A percentile compares a stretch with the other conserved stretches of the same genome.
These are phyloP conservation scores for Hydropsyche tenuis DNA, from an alignment of 1,140 invertebrate genomes.

Conservation along the genomic window DNA sequence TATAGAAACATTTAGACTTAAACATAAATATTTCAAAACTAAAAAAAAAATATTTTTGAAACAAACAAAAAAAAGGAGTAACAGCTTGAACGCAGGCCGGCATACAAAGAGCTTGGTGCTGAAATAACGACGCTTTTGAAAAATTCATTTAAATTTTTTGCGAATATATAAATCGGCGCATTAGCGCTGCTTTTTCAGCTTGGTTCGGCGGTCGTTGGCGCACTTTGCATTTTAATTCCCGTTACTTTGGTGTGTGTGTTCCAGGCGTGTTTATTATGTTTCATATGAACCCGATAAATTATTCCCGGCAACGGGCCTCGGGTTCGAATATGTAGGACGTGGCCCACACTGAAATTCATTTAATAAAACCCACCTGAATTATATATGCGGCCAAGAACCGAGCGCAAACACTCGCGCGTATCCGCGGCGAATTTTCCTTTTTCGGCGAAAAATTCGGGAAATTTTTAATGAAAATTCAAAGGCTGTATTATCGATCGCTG, in stretches of 20 bases:
- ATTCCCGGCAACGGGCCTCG: constrained; percentile 8
- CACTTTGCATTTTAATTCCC: constrained; percentile 42
- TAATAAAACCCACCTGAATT: constrained; percentile 29
- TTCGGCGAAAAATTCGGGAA: neutral
- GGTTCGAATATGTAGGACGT: constrained; percentile 30
- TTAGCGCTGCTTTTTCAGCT: too few relatives aligned
- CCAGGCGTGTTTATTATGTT: constrained; percentile 35
- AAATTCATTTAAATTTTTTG: too few relatives aligned
- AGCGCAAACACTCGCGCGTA: too few relatives aligned
- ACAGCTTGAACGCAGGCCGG: too few relatives aligned
- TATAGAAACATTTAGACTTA: too few relatives aligned
- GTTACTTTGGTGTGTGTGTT: constrained; percentile 27
- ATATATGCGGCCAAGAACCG: neutral
- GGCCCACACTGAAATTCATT: constrained; percentile 18
- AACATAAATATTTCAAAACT: too few relatives aligned
- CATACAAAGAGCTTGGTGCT: too few relatives aligned
- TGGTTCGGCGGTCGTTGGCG: neutral
- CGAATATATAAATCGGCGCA: too few relatives aligned
- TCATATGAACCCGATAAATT: constrained; percentile 40
- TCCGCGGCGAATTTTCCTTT: too few relatives aligned
- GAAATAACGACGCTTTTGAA: too few relatives aligned
- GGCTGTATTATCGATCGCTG: neutral
- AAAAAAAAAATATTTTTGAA: too few relatives aligned
- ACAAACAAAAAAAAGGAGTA: too few relatives aligned
- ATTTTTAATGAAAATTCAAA: neutral